Conservation (phyloP, 2,113 vertebrate genomes). For the Megaceryle torquata region DNA sequence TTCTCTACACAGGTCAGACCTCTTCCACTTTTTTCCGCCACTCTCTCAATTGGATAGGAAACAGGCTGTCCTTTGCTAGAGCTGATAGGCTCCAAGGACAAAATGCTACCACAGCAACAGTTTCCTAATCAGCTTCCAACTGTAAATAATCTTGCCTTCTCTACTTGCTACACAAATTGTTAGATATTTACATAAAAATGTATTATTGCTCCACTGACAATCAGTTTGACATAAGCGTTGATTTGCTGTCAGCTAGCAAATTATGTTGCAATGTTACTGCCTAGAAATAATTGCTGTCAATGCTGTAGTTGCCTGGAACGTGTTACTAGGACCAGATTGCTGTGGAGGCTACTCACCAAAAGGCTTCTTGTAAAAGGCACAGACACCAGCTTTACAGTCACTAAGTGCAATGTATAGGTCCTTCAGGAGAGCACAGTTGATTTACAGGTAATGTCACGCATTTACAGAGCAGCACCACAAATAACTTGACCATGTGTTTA, state of each 20-base stretch:
- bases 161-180: background rate
- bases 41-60: background rate
- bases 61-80: background rate
- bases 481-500: background rate
- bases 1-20: background rate
- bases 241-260: conserved; percentile 3
- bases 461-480: conserved; percentile 34
- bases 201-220: background rate
- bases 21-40: background rate
- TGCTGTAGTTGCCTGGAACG: background rate
- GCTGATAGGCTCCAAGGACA: conserved; percentile 40
- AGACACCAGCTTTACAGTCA: background rate
- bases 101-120: conserved; percentile 12
- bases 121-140: conserved; percentile 23
- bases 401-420: background rate
- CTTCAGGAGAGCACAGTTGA: background rate
- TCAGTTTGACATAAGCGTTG: background rate
- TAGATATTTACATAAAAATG: background rate
- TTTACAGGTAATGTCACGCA: background rate
- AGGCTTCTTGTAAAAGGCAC: background rate
- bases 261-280: background rate
- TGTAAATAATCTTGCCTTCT: background rate
- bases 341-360: background rate
- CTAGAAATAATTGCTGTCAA: background rate
- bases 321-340: background rate